phyloP scores from a whole-genome alignment of 1,140 invertebrate genomes.

The Drosophila elegans region DNA sequence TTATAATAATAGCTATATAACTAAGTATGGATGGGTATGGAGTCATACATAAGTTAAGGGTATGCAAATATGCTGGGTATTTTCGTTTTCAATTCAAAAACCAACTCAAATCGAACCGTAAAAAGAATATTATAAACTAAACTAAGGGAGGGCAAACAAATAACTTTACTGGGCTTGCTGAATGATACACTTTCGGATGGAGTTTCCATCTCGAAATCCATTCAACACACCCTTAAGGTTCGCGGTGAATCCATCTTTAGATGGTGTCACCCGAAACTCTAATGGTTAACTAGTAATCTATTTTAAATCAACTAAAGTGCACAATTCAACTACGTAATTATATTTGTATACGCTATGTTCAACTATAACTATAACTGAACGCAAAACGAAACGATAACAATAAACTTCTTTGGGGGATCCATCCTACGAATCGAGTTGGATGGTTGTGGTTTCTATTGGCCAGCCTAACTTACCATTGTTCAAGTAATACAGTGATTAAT shows the following conservation, averaged over 20 bases:
- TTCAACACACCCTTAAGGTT: slow-evolving; percentile 7
- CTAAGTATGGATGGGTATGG: slow-evolving; percentile 10
- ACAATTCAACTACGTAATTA: slow-evolving; percentile 62
- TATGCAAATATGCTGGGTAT: slow-evolving; percentile 32
- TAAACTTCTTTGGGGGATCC: slow-evolving; percentile 12
- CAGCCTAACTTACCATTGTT: slow-evolving; percentile 58
- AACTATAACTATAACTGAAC: slow-evolving; percentile 45
- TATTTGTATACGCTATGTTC: slow-evolving; percentile 7
- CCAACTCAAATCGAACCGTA: slow-evolving; percentile 38
- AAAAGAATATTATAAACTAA: slow-evolving; percentile 20
- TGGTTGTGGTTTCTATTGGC: slow-evolving; percentile 11
- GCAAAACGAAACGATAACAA: slow-evolving; percentile 42
- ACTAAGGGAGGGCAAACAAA: slow-evolving; percentile 12
- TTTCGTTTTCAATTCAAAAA: slow-evolving; percentile 38
- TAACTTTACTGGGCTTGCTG: slow-evolving; percentile 6
- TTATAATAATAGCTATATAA: slow-evolving; percentile 46
- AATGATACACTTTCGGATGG: background rate
- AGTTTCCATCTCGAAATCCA: background rate
- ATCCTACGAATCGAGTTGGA: slow-evolving; percentile 1
- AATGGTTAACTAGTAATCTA: slow-evolving; percentile 33
- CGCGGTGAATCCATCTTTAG: too few species aligned
- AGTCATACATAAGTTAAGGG: slow-evolving; percentile 26
- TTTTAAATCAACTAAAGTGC: slow-evolving; percentile 57
- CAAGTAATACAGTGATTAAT: slow-evolving; percentile 31
- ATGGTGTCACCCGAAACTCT: background rate